Percentiles rank a stretch among this genome's conserved stretches.
Evolutionary conservation across 1,140 invertebrate genomes (phyloP).

Genomic region (Carposina sasakii): DNA sequence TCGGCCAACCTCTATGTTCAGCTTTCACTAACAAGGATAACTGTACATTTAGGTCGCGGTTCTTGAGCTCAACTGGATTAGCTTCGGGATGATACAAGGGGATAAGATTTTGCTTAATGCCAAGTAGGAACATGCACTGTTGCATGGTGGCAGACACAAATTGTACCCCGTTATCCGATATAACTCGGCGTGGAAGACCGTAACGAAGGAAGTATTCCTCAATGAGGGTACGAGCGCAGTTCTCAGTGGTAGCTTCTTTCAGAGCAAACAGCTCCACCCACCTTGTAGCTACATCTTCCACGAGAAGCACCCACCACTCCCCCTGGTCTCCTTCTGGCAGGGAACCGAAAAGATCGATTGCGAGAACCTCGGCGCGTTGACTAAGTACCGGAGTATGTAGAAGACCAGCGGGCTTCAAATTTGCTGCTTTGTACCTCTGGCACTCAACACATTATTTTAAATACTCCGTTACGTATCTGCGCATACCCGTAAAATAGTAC

Average conservation of each 20-base stretch:
- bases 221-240: slow-evolving; percentile 24
- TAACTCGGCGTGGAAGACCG: slow-evolving; percentile 29
- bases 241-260: slow-evolving; percentile 25
- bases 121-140: slow-evolving; percentile 25
- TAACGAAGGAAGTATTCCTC: slow-evolving; percentile 24
- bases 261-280: slow-evolving; percentile 28
- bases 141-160: slow-evolving; percentile 34
- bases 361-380: neutral
- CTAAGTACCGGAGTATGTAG: slow-evolving; percentile 21
- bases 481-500: slow-evolving; percentile 38
- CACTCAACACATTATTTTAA: slow-evolving; percentile 26
- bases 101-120: slow-evolving; percentile 29
- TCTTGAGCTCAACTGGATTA: slow-evolving; percentile 27
- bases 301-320: slow-evolving; percentile 27
- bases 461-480: slow-evolving; percentile 16
- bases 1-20: slow-evolving; percentile 24
- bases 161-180: slow-evolving; percentile 32
- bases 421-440: slow-evolving; percentile 26
- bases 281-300: slow-evolving; percentile 31
- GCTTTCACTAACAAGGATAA: slow-evolving; percentile 18
- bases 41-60: slow-evolving; percentile 21
- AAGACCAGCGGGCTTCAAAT: slow-evolving; percentile 32
- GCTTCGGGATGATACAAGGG: slow-evolving; percentile 24
- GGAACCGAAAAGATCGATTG: neutral
- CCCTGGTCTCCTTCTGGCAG: slow-evolving; percentile 14